Base-by-base conservation (phyloP, 1,140 invertebrate genomes). In the Drosophila seguyi region DNA sequence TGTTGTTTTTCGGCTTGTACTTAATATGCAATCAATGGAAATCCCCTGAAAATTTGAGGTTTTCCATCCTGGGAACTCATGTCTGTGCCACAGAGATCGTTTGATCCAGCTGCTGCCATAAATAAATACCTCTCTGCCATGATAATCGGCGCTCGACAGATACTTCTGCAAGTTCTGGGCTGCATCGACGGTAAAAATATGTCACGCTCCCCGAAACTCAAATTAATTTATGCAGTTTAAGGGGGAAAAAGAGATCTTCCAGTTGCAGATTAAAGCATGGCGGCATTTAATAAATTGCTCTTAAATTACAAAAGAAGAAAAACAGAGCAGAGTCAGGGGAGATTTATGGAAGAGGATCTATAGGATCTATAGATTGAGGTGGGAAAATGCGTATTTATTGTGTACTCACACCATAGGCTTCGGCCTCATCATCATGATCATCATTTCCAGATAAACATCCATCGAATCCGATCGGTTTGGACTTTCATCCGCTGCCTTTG, bases 171-270 rank as follows among this genome's bases (percentile, higher is more conserved):
- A 39, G 60, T 59, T 74, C 44, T 45, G 20, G 59, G 39, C 29
- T 76, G 69, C 74, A 63, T 61, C 58, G 53, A 50, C 25, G 10
- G 14, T 62, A 75, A 75, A 48, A 73, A 74, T 79, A 79, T 88
- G 74, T 81, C 69, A 75, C 77, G 71, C 81, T 81, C 53, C 22
- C 55, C 44, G 42, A 45, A 61, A 68, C 58, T 75, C 55, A 58
- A 83, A 90, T 90, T 90, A 90, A 88, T 88, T 88, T 90, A 88
- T 90, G 77, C 81, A 90, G 85, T 81, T 81, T 81, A n/a, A n/a
- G 59, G 60, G 67, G 60, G 50, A 29, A 36, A 22, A n/a, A 25
- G 55, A 68, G 76, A 78, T 85, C 66, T 79, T 78, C 69, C 68
- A 72, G 50, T 71, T 71, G 77, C 84, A 85, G 85, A 85, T 90